Evolutionary conservation across 1,140 invertebrate species (phyloP).

Genomic region (Camponotus pennsylvanicus): DNA sequence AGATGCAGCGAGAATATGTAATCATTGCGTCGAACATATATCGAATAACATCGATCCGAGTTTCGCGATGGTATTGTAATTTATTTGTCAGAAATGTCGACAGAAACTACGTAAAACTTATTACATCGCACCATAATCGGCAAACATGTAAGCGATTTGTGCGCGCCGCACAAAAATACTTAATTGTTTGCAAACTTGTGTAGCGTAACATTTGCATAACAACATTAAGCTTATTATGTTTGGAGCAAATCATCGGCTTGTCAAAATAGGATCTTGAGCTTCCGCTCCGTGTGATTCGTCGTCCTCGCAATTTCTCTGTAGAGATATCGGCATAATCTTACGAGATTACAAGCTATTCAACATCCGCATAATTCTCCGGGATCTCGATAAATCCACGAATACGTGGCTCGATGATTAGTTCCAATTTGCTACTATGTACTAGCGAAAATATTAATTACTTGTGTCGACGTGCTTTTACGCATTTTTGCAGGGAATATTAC

Average conservation of each 20-base stretch:
- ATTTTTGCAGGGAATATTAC: background rate
- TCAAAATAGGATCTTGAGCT: slow-evolving; percentile 62
- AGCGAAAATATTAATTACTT: slow-evolving; percentile 33
- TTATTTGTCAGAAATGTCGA: slow-evolving; percentile 46
- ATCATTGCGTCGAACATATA: background rate
- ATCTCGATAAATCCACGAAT: slow-evolving; percentile 39
- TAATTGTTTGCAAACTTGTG: slow-evolving; percentile 73
- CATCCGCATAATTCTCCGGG: slow-evolving; percentile 33
- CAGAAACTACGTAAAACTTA: slow-evolving; percentile 61
- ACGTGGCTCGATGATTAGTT: slow-evolving; percentile 48
- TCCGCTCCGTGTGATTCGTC: background rate
- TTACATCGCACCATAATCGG: slow-evolving; percentile 52
- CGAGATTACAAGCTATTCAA: slow-evolving; percentile 48
- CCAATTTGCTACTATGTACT: slow-evolving; percentile 39
- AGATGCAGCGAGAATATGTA: background rate
- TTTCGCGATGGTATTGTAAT: slow-evolving; percentile 4
- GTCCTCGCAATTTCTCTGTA: slow-evolving; percentile 28
- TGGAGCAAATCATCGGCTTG: slow-evolving; percentile 55
- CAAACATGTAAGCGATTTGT: slow-evolving; percentile 44
- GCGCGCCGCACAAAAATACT: slow-evolving; percentile 60
- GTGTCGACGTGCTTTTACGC: background rate
- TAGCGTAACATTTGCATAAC: slow-evolving; percentile 74
- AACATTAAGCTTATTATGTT: slow-evolving; percentile 71
- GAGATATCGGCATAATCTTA: slow-evolving; percentile 55
- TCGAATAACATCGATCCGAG: slow-evolving; percentile 21